Conservation (phyloP, 2,113 vertebrate genomes). For the Neogobius melanostomus region DNA sequence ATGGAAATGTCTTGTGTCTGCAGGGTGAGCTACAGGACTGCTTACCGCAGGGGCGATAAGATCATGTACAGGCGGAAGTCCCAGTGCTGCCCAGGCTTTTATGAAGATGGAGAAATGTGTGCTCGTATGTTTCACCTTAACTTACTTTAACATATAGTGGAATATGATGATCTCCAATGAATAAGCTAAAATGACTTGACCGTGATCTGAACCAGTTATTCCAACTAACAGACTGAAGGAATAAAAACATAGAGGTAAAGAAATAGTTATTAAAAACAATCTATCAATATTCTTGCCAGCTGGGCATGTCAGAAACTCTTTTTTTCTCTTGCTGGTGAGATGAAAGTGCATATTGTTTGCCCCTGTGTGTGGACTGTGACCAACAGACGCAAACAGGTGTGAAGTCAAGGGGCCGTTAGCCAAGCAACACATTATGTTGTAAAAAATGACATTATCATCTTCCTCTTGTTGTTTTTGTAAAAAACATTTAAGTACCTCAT, state of each 20-base stretch:
- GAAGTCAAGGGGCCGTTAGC: constrained; percentile 9
- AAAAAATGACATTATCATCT: constrained; percentile 21
- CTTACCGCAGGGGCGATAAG: constrained; percentile 92
- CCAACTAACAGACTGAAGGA: not conserved
- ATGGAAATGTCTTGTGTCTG: constrained; percentile 10
- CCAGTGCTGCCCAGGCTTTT: constrained; percentile 96
- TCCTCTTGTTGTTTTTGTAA: constrained; percentile 7
- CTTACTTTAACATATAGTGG: not conserved
- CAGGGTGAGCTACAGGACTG: constrained; percentile 92
- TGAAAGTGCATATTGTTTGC: constrained; percentile 9
- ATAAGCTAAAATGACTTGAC: not conserved
- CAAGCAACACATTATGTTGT: constrained; percentile 29
- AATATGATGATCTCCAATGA: not conserved
- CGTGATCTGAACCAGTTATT: not conserved
- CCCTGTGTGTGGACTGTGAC: constrained; percentile 7
- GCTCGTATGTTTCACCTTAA: constrained; percentile 83
- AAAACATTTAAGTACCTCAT: not conserved
- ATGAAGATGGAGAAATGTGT: constrained; percentile 88
- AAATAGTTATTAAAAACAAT: not conserved
- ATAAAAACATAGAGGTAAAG: not conserved
- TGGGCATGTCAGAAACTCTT: not conserved
- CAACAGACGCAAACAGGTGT: constrained; percentile 46
- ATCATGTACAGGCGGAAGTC: constrained; percentile 96
- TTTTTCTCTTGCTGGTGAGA: not conserved
- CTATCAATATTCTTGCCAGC: not conserved